These are phyloP conservation scores for Gallinago media DNA, from an alignment of 2,113 vertebrate genomes.

Conservation along the genomic window DNA sequence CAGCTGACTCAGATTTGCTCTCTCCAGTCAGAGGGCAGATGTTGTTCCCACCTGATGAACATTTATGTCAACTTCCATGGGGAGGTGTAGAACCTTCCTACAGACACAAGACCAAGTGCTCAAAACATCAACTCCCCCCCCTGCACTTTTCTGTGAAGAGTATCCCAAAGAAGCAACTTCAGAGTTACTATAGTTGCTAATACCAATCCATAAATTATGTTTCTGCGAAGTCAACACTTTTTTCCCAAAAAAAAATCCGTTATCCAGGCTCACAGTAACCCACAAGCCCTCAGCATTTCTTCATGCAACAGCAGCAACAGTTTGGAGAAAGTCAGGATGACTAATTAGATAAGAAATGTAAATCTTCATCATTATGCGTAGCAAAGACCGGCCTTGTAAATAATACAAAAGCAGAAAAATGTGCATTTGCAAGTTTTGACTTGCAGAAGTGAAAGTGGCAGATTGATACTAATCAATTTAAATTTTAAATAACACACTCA, in stretches of 20 bases:
- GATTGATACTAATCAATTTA: neutral
- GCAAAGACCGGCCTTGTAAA: neutral
- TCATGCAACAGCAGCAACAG: neutral
- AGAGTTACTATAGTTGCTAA: neutral
- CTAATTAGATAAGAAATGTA: neutral
- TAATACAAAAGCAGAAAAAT: neutral
- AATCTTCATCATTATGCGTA: neutral
- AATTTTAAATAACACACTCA: neutral
- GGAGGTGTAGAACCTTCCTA: neutral
- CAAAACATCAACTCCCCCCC: neutral
- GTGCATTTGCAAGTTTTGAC: neutral
- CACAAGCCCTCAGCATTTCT: neutral
- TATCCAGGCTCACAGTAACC: neutral
- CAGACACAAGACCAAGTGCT: neutral
- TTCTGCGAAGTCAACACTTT: neutral
- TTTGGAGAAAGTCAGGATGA: neutral
- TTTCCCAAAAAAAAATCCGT: neutral
- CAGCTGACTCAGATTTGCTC: neutral
- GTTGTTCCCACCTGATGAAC: neutral
- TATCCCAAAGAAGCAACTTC: neutral
- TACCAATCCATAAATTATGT: neutral
- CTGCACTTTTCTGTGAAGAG: rapidly evolving
- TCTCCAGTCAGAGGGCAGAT: neutral
- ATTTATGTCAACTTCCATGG: neutral
- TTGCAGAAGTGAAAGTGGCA: neutral